Evolutionary conservation across 2,797 vertebrate genomes (phyloP).

Genomic region (Sebastes dallii): DNA sequence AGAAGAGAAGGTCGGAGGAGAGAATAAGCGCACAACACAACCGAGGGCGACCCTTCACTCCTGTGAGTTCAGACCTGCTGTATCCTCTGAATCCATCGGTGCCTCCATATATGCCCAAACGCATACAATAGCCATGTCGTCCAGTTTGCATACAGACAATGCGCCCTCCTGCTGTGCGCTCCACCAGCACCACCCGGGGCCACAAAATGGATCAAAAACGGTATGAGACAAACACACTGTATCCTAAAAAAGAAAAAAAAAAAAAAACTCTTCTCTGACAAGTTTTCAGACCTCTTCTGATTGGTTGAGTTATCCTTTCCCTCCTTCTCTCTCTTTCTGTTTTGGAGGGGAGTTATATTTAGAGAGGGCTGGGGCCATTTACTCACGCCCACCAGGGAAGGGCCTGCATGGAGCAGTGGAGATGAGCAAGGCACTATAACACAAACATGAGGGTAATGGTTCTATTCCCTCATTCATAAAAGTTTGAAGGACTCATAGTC

Average conservation of each 20-base stretch:
- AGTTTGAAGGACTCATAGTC: background rate
- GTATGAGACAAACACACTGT: constrained; percentile 43
- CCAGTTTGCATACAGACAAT: constrained; percentile 85
- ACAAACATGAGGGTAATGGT: background rate
- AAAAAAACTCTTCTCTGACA: constrained; percentile 38
- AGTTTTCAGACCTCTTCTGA: constrained; percentile 71
- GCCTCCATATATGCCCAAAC: constrained; percentile 83
- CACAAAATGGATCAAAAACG: constrained; percentile 62
- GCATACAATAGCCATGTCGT: constrained; percentile 82
- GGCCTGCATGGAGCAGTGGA: constrained; percentile 39
- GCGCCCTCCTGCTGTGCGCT: constrained; percentile 75
- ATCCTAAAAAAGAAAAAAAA: constrained; percentile 33
- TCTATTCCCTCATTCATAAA: constrained; percentile 18
- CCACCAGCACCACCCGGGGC: constrained; percentile 75
- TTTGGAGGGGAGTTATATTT: constrained; percentile 75
- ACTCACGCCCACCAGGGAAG: constrained; percentile 75
- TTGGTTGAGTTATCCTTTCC: constrained; percentile 70
- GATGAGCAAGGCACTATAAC: constrained; percentile 18
- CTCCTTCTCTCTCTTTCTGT: constrained; percentile 48
- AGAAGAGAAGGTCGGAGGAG: constrained; percentile 30
- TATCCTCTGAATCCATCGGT: constrained; percentile 59
- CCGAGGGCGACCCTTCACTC: constrained; percentile 49
- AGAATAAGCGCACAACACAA: constrained; percentile 31
- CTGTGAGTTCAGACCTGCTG: constrained; percentile 69
- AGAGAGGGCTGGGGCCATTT: constrained; percentile 70